phyloP scores from a whole-genome alignment of 1,140 invertebrate species.

The Listronotus oregonensis region DNA sequence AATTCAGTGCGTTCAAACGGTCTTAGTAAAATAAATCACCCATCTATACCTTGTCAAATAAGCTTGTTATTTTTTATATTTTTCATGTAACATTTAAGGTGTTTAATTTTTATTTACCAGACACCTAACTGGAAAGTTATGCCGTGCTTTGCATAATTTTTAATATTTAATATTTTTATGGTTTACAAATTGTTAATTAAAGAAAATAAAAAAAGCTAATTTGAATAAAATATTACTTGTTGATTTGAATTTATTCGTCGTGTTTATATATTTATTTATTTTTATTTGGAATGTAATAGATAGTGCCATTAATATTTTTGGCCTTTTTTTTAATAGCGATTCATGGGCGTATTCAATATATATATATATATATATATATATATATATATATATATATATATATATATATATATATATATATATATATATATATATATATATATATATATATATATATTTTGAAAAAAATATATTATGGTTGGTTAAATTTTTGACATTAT shows the following conservation, averaged over 20 bases:
- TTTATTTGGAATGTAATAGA: slow-evolving; percentile 7
- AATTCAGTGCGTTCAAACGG: not conserved
- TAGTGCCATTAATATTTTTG: slow-evolving; percentile 9
- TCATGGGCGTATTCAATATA: too few relatives aligned
- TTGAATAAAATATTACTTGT: slow-evolving; percentile 25
- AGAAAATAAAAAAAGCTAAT: slow-evolving; percentile 17
- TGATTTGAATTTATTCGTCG: slow-evolving; percentile 21
- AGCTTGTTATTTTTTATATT: slow-evolving; percentile 4
- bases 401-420: too few relatives aligned
- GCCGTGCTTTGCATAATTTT: slow-evolving; percentile 23
- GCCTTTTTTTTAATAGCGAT: not conserved
- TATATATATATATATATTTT: too few relatives aligned
- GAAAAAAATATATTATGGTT: too few relatives aligned
- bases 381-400: too few relatives aligned
- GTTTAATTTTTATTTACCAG: slow-evolving; percentile 26
- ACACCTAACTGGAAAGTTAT: slow-evolving; percentile 22
- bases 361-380: too few relatives aligned
- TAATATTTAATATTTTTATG: slow-evolving; percentile 28
- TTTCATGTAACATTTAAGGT: slow-evolving; percentile 26
- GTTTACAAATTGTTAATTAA: slow-evolving; percentile 28
- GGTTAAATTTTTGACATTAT: too few relatives aligned
- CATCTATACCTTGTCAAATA: not conserved
- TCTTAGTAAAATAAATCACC: slow-evolving; percentile 15
- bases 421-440: too few relatives aligned
- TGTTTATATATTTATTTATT: not conserved